phyloP scores from a whole-genome alignment of 2,888 invertebrate genomes.

The Tipula lateralis region DNA sequence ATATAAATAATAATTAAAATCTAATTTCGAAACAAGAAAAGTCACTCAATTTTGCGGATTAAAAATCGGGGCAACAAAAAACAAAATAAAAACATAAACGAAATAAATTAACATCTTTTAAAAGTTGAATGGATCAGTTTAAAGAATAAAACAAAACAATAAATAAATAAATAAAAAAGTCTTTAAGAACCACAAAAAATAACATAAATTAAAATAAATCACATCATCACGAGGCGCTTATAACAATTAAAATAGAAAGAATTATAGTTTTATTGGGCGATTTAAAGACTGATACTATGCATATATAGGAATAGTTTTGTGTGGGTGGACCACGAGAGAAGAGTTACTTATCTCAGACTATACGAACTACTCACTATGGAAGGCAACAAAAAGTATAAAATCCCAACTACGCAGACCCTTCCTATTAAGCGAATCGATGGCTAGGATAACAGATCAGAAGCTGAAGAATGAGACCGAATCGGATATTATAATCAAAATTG shows the following conservation, averaged over 20 bases:
- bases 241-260: not conserved
- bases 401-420: too few species aligned
- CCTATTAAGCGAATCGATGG: too few species aligned
- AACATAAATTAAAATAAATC: not conserved
- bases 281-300: not conserved
- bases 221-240: not conserved
- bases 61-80: not conserved
- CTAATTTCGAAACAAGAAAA: not conserved
- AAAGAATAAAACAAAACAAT: not conserved
- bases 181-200: not conserved
- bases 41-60: constrained; percentile 20
- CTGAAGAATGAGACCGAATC: too few species aligned
- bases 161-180: not conserved
- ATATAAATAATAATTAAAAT: constrained; percentile 14
- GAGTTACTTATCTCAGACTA: too few species aligned
- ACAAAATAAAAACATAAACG: not conserved
- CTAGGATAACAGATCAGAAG: too few species aligned
- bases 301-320: not conserved
- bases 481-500: too few species aligned
- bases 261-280: not conserved
- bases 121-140: not conserved
- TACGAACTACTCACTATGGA: too few species aligned
- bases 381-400: too few species aligned
- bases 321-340: too few species aligned
- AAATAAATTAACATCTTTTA: not conserved